phyloP scores from a whole-genome alignment of 1,140 invertebrate genomes.

The Nebria ingens region DNA sequence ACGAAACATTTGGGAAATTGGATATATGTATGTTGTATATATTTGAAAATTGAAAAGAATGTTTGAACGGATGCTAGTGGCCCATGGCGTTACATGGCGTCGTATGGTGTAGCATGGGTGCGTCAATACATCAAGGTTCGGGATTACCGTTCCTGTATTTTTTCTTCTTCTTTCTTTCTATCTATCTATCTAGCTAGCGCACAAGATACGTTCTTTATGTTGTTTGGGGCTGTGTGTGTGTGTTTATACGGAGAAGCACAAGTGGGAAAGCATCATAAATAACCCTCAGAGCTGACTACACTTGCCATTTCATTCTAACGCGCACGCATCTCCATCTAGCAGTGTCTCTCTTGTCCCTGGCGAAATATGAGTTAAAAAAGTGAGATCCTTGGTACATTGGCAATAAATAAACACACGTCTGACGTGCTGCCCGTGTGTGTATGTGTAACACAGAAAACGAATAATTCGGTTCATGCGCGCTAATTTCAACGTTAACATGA shows the following conservation, averaged over 20 bases:
- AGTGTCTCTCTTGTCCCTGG: constrained; percentile 10
- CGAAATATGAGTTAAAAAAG: constrained; percentile 34
- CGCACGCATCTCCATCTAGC: constrained; percentile 11
- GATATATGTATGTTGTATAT: constrained; percentile 19
- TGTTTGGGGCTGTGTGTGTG: constrained; percentile 3
- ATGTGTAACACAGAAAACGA: constrained; percentile 7
- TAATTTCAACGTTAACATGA: neutral
- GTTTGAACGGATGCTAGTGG: constrained; percentile 4
- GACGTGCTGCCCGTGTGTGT: neutral
- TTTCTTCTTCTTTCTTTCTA: constrained; percentile 25
- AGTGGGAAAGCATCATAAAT: constrained; percentile 32
- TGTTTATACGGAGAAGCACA: constrained; percentile 3
- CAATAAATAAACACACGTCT: constrained; percentile 23
- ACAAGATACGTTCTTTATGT: constrained; percentile 31
- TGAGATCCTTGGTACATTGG: constrained; percentile 23
- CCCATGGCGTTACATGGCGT: no score
- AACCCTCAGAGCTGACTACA: constrained; percentile 30
- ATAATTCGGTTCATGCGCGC: neutral
- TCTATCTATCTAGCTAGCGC: constrained; percentile 14
- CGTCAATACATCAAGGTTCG: constrained; percentile 29
- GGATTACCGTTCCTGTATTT: constrained; percentile 20
- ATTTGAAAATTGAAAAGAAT: constrained; percentile 22
- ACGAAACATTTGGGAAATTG: constrained; percentile 17
- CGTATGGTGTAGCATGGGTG: no score
- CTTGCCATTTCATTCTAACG: constrained; percentile 21